These are phyloP conservation scores for Leontopithecus rosalia DNA, from an alignment of 2,797 vertebrate genomes.

Conservation along the genomic window DNA sequence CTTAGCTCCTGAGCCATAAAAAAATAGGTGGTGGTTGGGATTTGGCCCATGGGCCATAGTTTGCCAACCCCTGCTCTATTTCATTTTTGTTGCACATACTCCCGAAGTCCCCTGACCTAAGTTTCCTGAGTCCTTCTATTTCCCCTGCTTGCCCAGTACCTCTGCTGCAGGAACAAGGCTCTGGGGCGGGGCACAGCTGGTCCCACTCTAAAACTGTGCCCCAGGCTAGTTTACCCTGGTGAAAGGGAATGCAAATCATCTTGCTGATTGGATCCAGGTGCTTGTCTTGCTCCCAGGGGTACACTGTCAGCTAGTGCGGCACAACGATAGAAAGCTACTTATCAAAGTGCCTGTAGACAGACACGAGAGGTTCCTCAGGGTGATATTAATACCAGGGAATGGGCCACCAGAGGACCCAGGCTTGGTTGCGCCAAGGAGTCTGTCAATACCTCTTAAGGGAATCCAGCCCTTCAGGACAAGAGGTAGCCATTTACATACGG, in stretches of 20 bases:
- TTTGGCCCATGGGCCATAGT: background rate
- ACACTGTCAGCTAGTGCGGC: background rate
- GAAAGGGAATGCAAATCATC: slow-evolving; percentile 56
- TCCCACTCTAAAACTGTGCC: background rate
- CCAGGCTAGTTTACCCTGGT: background rate
- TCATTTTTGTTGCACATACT: background rate
- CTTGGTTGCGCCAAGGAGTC: slow-evolving; percentile 2
- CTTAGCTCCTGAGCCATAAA: background rate
- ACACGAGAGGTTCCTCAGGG: background rate
- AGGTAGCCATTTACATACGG: background rate
- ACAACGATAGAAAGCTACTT: slow-evolving; percentile 17
- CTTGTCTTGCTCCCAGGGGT: slow-evolving; percentile 18
- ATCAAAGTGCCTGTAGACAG: slow-evolving; percentile 51
- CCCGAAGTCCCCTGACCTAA: background rate
- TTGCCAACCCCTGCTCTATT: background rate
- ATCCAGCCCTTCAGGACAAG: background rate
- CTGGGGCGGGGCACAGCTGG: background rate
- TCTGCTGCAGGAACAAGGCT: background rate
- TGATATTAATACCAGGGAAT: slow-evolving; percentile 51
- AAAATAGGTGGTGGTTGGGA: background rate
- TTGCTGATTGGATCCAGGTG: slow-evolving; percentile 51
- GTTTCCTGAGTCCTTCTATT: background rate
- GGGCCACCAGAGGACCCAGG: background rate
- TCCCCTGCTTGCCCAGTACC: background rate
- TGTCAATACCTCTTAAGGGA: slow-evolving; percentile 43